Base-by-base conservation (phyloP, 1,140 invertebrate genomes). In the Limonius californicus region DNA sequence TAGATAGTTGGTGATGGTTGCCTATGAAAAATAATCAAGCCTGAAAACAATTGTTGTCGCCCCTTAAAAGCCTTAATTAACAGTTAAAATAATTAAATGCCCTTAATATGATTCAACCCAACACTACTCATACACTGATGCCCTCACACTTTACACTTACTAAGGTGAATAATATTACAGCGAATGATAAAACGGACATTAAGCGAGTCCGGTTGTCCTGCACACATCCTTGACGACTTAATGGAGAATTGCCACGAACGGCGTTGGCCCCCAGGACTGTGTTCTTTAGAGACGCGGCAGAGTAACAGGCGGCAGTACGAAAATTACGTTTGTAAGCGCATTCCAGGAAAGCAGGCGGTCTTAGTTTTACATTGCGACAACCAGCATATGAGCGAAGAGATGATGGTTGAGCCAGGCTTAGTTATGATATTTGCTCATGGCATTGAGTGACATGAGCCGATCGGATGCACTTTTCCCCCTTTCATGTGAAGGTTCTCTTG, bases 361-460 rank as follows among this genome's bases (percentile, higher is more conserved):
- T 83, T 97, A 67, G 94, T 97, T 20, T 85, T 98, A 68, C 89
- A 91, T 62, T 96, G 94, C 77, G 95, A 98, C 77, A 98, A 98
- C 76, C 83, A 86, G 20, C 95, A 97, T 74, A 94, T 98, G 83
- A 89, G 91, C 64, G 92, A 94, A 67, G 93, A 97, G 69, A 94
- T 98, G 86, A 94, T 97, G 83, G 84, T 95, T 23, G 93, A 97
- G 69, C 95, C 95, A 2, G 95, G 95, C n/a, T 83, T 98, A 65
- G 93, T 98, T 12, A 97, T 98, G 94, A 98, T 98, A 71, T 98
- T 98, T 82, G 95, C 95, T 57, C 95, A 98, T 80, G 95, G 95
- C 61, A 94, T 98, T 59, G 95, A 97, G 80, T 94, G 77, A 50
- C 8, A 18, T 14, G 14, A 16, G 7, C 14, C 4, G 4, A 4